These are phyloP conservation scores for Avahi laniger DNA, from an alignment of 2,797 vertebrate genomes.

Conservation along the genomic window DNA sequence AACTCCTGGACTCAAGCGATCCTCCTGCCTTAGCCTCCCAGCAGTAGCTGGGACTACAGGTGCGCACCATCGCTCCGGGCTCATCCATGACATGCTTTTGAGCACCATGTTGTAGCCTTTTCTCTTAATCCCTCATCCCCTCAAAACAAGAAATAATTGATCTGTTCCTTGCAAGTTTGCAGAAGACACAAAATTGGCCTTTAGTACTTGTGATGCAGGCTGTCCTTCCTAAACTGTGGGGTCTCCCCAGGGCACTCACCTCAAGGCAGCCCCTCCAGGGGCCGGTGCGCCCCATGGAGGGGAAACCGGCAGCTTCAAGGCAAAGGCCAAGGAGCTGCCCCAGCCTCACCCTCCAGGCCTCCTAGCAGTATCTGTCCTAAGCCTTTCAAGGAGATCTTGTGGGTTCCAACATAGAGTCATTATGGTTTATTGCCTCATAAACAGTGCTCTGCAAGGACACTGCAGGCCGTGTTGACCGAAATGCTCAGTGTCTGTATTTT, in stretches of 20 bases:
- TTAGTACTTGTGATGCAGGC: neutral
- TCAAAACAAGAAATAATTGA: neutral
- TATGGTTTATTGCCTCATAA: constrained; percentile 47
- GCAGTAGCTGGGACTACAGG: neutral
- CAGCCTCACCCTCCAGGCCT: neutral
- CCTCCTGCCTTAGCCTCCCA: neutral
- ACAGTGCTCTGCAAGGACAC: neutral
- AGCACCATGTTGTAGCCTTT: neutral
- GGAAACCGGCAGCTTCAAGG: neutral
- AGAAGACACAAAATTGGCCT: neutral
- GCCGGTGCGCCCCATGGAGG: neutral
- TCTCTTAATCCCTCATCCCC: neutral
- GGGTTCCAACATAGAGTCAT: constrained; percentile 32
- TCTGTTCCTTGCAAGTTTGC: neutral
- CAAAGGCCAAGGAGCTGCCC: neutral
- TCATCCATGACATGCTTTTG: neutral
- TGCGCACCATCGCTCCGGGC: neutral
- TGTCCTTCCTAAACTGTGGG: neutral
- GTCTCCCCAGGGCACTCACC: neutral
- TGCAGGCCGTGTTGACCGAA: neutral
- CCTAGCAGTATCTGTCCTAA: neutral
- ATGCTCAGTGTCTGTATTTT: constrained; percentile 40
- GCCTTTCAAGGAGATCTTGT: neutral
- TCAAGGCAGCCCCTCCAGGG: neutral
- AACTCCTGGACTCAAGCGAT: neutral